phyloP scores from a whole-genome alignment of 2,888 invertebrate genomes.

The Agriopis marginaria region DNA sequence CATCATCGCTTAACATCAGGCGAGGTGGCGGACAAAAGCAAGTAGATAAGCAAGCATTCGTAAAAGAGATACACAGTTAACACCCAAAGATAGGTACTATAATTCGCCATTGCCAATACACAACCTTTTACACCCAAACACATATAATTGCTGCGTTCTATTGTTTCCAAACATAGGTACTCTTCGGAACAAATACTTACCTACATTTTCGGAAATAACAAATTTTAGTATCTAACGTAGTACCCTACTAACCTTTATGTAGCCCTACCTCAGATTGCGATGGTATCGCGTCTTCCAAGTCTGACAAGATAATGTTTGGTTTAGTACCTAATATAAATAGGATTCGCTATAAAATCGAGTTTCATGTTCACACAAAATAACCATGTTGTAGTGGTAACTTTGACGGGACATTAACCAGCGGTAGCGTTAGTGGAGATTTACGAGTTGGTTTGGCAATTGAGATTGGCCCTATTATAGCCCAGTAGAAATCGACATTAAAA shows the following conservation, averaged over 20 bases:
- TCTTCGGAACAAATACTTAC: no score
- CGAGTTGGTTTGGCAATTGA: background rate
- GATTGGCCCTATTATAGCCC: conserved; percentile 2
- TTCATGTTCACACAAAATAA: conserved; percentile 2
- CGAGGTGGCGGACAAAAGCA: no score
- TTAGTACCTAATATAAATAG: conserved; percentile 6
- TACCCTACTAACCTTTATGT: background rate
- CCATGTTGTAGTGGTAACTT: background rate
- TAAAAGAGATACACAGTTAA: no score
- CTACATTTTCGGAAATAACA: no score
- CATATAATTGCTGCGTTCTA: no score
- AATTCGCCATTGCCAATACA: no score
- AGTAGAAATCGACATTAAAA: background rate
- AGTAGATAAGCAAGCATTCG: no score
- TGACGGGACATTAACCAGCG: background rate
- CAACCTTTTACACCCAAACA: no score
- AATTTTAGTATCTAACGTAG: background rate
- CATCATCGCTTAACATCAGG: no score
- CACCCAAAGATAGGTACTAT: no score
- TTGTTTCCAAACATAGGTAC: no score
- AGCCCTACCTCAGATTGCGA: background rate
- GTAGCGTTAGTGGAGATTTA: conserved; percentile 7
- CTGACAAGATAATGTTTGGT: background rate
- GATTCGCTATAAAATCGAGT: background rate
- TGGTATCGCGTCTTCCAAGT: no score